Conservation (phyloP, 2,888 invertebrate genomes). For the Lasioglossum leucozonium region DNA sequence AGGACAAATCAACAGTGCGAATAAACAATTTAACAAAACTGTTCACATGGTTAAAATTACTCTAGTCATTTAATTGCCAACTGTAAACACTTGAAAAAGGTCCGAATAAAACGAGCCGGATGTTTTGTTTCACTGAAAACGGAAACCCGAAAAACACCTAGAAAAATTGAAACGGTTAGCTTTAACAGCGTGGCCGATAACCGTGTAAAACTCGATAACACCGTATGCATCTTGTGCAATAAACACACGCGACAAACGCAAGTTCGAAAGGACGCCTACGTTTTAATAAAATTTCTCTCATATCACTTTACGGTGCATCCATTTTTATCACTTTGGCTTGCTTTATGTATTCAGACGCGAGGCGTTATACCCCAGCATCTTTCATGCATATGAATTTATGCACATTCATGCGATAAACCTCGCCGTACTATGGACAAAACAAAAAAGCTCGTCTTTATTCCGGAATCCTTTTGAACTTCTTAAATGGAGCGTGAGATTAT, state of each 20-base stretch:
- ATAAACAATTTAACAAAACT: not conserved
- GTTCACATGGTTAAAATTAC: no score
- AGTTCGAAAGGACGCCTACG: not conserved
- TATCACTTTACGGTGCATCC: not conserved
- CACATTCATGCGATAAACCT: conserved; percentile 28
- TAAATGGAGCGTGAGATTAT: not conserved
- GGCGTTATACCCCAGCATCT: conserved; percentile 18
- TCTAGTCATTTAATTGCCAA: no score
- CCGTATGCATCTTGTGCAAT: conserved; percentile 1
- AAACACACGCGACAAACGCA: conserved; percentile 2
- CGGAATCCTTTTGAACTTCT: not conserved
- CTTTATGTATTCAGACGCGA: conserved; percentile 1
- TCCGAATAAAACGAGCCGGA: not conserved
- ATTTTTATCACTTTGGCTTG: conserved; percentile 30
- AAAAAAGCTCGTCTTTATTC: not conserved
- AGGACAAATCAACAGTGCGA: not conserved
- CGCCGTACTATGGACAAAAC: not conserved
- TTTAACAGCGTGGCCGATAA: not conserved
- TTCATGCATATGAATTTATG: conserved; percentile 25
- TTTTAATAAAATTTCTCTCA: conserved; percentile 14
- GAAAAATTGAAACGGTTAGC: not conserved
- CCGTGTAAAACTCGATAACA: not conserved
- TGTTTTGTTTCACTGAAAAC: not conserved
- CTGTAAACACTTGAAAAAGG: no score
- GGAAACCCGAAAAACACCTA: not conserved